Evolutionary conservation across 2,113 vertebrate genomes (phyloP).

Genomic region (Bos taurus): ARS-UCD2.0 NC_037357.1:32471501-32472000

Average conservation of each 20-base stretch:
- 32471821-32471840: not conserved
- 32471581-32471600: constrained; percentile 1
- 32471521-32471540: not conserved
- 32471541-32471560: not conserved
- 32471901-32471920: not conserved
- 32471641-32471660: not conserved
- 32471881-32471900: not conserved
- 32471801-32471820: not conserved
- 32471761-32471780: not conserved
- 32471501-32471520: not conserved
- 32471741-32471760: not conserved
- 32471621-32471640: not conserved
- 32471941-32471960: not conserved
- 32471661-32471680: not conserved
- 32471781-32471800: not conserved
- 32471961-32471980: not conserved
- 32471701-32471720: not conserved
- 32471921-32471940: not conserved
- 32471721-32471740: not conserved
- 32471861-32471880: not conserved
- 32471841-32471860: not conserved
- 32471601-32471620: not conserved
- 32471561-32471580: not conserved
- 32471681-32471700: not conserved
- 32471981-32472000: not conserved